A percentile compares a stretch with the other conserved stretches of the same genome.
Conservation (phyloP, 1,140 invertebrate genomes). For the Drosophila bocki region DNA sequence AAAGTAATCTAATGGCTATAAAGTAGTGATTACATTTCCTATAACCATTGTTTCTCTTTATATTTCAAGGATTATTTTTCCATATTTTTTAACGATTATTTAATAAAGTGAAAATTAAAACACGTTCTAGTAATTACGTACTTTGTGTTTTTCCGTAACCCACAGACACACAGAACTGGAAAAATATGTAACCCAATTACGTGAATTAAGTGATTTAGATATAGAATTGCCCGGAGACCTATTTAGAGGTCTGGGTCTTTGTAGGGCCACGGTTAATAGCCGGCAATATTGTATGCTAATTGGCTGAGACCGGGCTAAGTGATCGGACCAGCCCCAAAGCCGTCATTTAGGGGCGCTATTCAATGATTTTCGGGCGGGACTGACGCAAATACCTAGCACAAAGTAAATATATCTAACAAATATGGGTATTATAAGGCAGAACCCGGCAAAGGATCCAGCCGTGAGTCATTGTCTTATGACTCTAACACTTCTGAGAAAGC, state of each 20-base stretch:
- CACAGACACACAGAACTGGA: constrained; percentile 1
- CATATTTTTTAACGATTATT: not conserved
- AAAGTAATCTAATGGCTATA: not conserved
- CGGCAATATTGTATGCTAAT: constrained; percentile 36
- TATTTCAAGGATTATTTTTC: not conserved
- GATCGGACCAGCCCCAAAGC: constrained; percentile 17
- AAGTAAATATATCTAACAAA: constrained; percentile 19
- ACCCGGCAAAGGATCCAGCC: constrained; percentile 22
- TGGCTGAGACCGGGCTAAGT: constrained; percentile 25
- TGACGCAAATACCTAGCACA: constrained; percentile 36
- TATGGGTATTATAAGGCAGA: constrained; percentile 15
- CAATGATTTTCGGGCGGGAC: constrained; percentile 41
- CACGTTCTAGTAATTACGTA: constrained; percentile 9
- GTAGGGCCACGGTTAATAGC: constrained; percentile 41
- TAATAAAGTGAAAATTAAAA: constrained; percentile 6
- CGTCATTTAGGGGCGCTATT: constrained; percentile 13
- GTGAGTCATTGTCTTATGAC: constrained; percentile 21
- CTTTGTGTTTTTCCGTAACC: constrained; percentile 24
- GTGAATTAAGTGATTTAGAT: constrained; percentile 22
- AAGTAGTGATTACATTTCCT: not conserved
- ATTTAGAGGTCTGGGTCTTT: constrained; percentile 34
- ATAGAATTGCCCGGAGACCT: constrained; percentile 14
- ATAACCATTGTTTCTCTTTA: not conserved
- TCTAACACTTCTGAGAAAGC: constrained; percentile 17
- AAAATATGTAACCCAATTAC: constrained; percentile 15